Conservation (phyloP, 35 echinoderm and acorn worm species). For the Patiria miniata region DNA sequence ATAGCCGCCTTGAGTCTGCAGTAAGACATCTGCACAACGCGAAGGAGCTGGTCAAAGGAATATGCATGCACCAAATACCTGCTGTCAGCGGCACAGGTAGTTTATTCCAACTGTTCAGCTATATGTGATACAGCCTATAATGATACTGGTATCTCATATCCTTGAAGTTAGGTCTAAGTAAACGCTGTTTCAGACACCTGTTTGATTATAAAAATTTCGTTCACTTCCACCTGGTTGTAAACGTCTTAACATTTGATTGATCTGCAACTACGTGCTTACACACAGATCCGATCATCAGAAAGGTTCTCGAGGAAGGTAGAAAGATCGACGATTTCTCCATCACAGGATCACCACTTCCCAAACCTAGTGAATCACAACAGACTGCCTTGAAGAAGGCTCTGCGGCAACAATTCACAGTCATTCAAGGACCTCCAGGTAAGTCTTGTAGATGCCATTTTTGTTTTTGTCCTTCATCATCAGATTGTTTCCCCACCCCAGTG, state of each 20-base stretch:
- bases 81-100: neutral
- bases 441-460: neutral
- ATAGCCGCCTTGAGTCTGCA: neutral
- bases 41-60: neutral
- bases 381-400: slow-evolving; percentile 32
- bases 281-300: neutral
- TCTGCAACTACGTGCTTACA: no score
- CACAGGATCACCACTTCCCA: slow-evolving; percentile 21
- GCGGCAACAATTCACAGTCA: slow-evolving; percentile 39
- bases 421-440: slow-evolving; percentile 68
- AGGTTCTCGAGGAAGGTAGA: neutral
- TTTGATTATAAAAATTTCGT: no score
- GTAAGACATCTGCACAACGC: neutral
- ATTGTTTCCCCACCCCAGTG: neutral
- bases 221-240: no score
- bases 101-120: neutral
- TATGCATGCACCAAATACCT: neutral
- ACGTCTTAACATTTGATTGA: no score
- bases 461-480: neutral
- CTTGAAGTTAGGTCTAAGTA: no score
- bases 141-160: no score
- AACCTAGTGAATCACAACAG: slow-evolving; percentile 13
- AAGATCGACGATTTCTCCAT: slow-evolving; percentile 1
- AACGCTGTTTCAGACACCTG: no score
- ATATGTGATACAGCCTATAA: neutral